These are phyloP conservation scores for Hassar affinis DNA, from an alignment of 2,113 vertebrate species.

Conservation along the genomic window DNA sequence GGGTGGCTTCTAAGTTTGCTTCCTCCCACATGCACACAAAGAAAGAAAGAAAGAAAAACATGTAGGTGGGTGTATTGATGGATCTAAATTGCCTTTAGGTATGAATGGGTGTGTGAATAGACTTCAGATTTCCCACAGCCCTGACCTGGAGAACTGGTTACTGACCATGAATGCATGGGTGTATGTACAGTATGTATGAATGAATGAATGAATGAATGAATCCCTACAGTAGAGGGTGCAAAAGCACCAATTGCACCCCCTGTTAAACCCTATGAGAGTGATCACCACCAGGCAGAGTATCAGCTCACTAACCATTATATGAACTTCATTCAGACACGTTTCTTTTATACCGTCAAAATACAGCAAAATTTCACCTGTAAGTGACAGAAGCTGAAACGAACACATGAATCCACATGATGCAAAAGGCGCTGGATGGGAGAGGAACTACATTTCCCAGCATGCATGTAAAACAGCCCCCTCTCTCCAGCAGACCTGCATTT, in stretches of 20 bases:
- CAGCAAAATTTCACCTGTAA: not conserved
- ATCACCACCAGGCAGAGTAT: not conserved
- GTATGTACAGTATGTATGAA: not conserved
- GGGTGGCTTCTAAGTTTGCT: not conserved
- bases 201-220: not conserved
- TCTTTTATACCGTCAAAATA: no score
- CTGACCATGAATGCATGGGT: not conserved
- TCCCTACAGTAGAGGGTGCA: constrained; percentile 11
- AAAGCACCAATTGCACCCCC: not conserved
- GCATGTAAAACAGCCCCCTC: not conserved
- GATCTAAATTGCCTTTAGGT: not conserved
- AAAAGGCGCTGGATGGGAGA: not conserved
- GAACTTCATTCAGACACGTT: not conserved
- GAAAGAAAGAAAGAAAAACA: not conserved
- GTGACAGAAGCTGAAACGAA: not conserved
- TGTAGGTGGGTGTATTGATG: not conserved
- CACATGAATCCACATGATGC: not conserved
- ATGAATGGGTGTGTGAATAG: not conserved
- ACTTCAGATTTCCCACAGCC: not conserved
- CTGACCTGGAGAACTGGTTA: not conserved
- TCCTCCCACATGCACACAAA: no score
- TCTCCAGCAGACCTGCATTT: constrained; percentile 34
- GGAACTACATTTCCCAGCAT: constrained; percentile 52
- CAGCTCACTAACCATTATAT: not conserved
- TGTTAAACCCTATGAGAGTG: not conserved